Evolutionary conservation across 2,113 vertebrate species (phyloP).

Genomic region (Gavialis gangeticus): DNA sequence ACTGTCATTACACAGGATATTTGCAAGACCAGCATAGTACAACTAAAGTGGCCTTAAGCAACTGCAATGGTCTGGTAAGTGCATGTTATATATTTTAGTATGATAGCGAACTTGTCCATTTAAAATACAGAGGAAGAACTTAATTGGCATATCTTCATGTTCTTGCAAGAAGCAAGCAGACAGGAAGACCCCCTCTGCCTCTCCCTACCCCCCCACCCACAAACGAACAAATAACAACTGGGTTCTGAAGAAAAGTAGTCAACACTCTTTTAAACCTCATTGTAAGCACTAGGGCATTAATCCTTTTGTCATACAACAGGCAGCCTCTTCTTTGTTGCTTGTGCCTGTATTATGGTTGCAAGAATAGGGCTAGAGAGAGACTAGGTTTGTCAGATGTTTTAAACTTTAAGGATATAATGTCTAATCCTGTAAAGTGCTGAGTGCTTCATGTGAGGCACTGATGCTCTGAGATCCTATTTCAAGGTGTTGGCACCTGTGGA

Average conservation of each 20-base stretch:
- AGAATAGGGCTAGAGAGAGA: background rate
- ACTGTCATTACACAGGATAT: constrained; percentile 96
- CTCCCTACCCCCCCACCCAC: background rate
- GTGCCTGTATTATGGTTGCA: background rate
- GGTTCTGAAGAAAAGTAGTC: background rate
- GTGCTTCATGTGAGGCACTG: background rate
- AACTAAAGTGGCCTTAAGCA: constrained; percentile 94
- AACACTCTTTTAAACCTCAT: background rate
- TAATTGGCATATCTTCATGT: background rate
- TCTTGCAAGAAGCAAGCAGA: background rate
- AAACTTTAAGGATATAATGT: background rate
- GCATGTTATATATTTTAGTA: background rate
- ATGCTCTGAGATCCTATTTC: rapidly evolving
- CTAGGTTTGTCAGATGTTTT: background rate
- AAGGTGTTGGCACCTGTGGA: background rate
- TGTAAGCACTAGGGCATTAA: background rate
- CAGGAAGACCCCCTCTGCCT: background rate
- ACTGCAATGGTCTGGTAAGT: constrained; percentile 98
- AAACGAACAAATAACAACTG: background rate
- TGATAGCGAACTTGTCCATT: background rate
- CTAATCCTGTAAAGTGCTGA: background rate
- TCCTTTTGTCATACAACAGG: background rate
- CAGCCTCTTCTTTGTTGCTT: background rate
- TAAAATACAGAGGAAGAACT: background rate
- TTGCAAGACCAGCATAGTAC: constrained; percentile 89